Base-by-base conservation (phyloP, 1,140 invertebrate species). In the Popillia japonica region DNA sequence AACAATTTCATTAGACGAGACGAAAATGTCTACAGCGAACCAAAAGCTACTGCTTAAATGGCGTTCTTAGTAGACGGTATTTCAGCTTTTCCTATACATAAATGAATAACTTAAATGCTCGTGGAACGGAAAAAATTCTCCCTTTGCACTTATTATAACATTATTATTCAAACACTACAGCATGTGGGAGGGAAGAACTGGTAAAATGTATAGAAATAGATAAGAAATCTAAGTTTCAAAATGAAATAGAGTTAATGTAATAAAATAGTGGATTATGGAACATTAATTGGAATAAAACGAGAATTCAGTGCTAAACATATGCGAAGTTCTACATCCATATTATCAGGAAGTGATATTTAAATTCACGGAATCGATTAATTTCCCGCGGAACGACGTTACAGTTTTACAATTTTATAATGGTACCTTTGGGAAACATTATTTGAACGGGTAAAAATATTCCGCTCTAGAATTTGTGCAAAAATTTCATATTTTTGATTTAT, bases 1-100 rank as follows among this genome's bases (percentile, higher is more conserved):
- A 64, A 64, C 61, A 64, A 64, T 64, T 64, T 64, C 61, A 64
- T 64, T 64, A 64, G 61, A 17, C 23, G 61, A 64, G 61, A 64
- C 17, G 61, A 64, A 64, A 64, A 64, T 17, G 17, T 64, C 61
- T 22, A 64, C 17, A 64, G 61, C n/a, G 22, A 22, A 64, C 61
- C 41, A 61, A 61, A 3, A 61, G 59, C 59, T 61, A 7, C 59
- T 3, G 61, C 17, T 20, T 64, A 64, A 64, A 64, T 27, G 61
- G 20, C 10, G n/a, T 6, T 7, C 61, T 64, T 22, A 64, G 17
- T 20, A 7, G 55, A 14, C 6, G 61, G 61, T 64, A 27, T 64
- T 64, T 64, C 61, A 22, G 6, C 61, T n/a, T 64, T 64, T 64
- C 59, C 17, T 64, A 64, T 0, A 22, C 61, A 64, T 64, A 64